Percentiles rank a stretch among this genome's conserved stretches.
Evolutionary conservation across 2,888 invertebrate genomes (phyloP).

Genomic region (Amphimallon solstitiale): DNA sequence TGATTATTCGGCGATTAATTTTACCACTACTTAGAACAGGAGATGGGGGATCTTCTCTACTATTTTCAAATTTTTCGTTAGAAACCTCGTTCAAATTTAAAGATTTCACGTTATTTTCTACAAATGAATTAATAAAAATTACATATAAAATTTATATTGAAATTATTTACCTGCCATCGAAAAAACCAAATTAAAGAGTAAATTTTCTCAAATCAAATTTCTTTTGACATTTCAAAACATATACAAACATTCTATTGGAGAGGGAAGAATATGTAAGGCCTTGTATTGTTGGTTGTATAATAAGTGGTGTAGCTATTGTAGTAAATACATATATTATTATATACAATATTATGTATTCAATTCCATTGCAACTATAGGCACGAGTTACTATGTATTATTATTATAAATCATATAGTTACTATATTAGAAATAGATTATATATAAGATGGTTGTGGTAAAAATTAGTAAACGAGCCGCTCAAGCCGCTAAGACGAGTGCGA

Average conservation of each 20-base stretch:
- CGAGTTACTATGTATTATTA: too few species aligned
- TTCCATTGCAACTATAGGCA: too few species aligned
- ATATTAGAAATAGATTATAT: too few species aligned
- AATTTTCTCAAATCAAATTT: slow-evolving; percentile 14
- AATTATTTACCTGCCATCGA: neutral
- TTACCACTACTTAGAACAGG: slow-evolving; percentile 51
- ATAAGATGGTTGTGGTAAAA: too few species aligned
- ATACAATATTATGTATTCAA: too few species aligned
- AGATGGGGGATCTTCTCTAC: slow-evolving; percentile 48
- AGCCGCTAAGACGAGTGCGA: too few species aligned
- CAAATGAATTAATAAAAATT: neutral
- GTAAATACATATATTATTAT: too few species aligned
- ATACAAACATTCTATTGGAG: neutral
- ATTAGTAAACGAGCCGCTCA: too few species aligned
- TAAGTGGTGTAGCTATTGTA: too few species aligned
- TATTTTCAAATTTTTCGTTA: neutral
- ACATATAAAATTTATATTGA: neutral
- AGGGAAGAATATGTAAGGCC: neutral
- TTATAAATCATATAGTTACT: too few species aligned
- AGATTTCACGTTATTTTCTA: neutral
- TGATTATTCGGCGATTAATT: slow-evolving; percentile 37
- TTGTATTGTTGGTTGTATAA: neutral
- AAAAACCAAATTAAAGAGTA: slow-evolving; percentile 5
- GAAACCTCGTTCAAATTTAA: slow-evolving; percentile 22
- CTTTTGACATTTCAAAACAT: slow-evolving; percentile 5